phyloP scores from a whole-genome alignment of 2,888 invertebrate genomes.

The Drosophila flavopinicola region DNA sequence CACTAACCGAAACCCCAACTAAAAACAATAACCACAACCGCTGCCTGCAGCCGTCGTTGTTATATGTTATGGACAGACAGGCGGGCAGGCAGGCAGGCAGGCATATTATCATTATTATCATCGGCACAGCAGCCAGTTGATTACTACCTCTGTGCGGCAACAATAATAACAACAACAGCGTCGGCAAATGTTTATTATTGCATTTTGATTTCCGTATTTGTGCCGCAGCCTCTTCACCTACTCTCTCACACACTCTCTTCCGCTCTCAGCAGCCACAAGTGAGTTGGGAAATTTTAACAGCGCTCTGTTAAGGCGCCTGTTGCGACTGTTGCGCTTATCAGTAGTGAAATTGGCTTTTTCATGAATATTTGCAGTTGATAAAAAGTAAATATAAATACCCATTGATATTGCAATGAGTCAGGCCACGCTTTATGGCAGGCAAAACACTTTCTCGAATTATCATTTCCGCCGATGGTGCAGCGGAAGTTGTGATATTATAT shows the following conservation, averaged over 20 bases:
- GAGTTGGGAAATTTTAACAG: constrained; percentile 64
- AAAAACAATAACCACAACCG: constrained; percentile 55
- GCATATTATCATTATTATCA: constrained; percentile 53
- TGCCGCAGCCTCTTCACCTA: constrained; percentile 31
- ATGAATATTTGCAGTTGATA: constrained; percentile 40
- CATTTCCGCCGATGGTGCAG: constrained; percentile 34
- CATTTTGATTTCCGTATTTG: constrained; percentile 73
- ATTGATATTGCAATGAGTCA: constrained; percentile 32
- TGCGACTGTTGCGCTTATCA: constrained; percentile 51
- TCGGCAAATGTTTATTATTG: constrained; percentile 66
- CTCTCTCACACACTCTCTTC: constrained; percentile 29
- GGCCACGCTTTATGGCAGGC: background rate
- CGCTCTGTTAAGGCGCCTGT: constrained; percentile 45
- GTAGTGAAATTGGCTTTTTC: background rate
- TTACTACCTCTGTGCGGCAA: constrained; percentile 46
- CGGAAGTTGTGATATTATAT: constrained; percentile 49
- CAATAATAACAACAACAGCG: constrained; percentile 29
- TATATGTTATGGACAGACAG: constrained; percentile 7
- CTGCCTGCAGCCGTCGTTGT: constrained; percentile 38
- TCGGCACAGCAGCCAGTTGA: constrained; percentile 47
- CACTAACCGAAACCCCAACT: constrained; percentile 76
- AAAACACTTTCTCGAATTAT: background rate
- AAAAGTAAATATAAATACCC: constrained; percentile 7
- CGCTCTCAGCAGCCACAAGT: constrained; percentile 35
- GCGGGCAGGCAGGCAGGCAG: constrained; percentile 1